Conservation (phyloP, 2,888 invertebrate species). For the Nemotelus nigrinus region DNA sequence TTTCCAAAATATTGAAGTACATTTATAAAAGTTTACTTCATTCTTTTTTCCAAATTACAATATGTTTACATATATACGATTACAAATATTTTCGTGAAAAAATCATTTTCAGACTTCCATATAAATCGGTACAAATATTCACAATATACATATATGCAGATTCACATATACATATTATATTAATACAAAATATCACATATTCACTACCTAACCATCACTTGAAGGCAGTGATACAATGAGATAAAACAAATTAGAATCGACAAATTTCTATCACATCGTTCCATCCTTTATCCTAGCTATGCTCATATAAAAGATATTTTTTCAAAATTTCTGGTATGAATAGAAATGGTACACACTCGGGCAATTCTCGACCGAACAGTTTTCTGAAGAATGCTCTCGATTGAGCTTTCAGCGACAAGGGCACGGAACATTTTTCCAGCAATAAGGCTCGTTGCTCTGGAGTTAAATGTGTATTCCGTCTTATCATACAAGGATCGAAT, state of each 20-base stretch:
- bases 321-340: slow-evolving; percentile 50
- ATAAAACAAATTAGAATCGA: slow-evolving; percentile 14
- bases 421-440: slow-evolving; percentile 73
- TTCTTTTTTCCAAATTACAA: too few relatives aligned
- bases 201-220: slow-evolving; percentile 35
- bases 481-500: slow-evolving; percentile 83
- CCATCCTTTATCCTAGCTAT: slow-evolving; percentile 39
- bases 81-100: background rate
- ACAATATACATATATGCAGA: background rate
- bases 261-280: slow-evolving; percentile 5
- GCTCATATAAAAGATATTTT: slow-evolving; percentile 52
- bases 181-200: slow-evolving; percentile 45
- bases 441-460: slow-evolving; percentile 73
- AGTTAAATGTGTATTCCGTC: slow-evolving; percentile 74
- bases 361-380: slow-evolving; percentile 50
- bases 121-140: slow-evolving; percentile 37
- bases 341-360: slow-evolving; percentile 50
- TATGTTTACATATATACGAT: too few relatives aligned
- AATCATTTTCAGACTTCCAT: slow-evolving; percentile 15
- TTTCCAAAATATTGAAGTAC: too few relatives aligned
- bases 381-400: slow-evolving; percentile 49
- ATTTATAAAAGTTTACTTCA: too few relatives aligned
- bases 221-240: slow-evolving; percentile 43
- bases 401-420: slow-evolving; percentile 74
- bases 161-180: slow-evolving; percentile 21